Evolutionary conservation across 2,888 invertebrate genomes (phyloP).

Genomic region (Andrena dorsata): DNA sequence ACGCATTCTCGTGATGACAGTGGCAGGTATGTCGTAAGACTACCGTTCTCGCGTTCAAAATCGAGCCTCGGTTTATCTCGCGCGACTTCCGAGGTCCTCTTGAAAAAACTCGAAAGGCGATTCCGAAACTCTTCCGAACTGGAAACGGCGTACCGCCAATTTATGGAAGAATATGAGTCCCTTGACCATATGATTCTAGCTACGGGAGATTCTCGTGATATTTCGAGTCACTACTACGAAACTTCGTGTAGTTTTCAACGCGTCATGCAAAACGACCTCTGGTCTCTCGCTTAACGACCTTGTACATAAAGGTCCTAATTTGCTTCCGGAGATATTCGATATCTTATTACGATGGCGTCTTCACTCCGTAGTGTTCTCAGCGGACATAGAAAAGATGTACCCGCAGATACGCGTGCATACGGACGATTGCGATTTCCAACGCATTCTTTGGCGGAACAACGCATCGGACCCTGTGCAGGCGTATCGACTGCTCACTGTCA

Average conservation of each 20-base stretch:
- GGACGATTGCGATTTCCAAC: neutral
- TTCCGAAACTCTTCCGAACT: neutral
- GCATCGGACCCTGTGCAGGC: neutral
- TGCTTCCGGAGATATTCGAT: neutral
- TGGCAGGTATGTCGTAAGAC: neutral
- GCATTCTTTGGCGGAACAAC: neutral
- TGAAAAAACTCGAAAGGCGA: neutral
- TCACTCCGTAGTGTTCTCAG: neutral
- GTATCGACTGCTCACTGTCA: neutral
- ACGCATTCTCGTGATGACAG: neutral
- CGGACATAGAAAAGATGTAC: neutral
- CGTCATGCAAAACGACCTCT: neutral
- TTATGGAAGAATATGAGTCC: neutral
- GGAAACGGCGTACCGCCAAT: neutral
- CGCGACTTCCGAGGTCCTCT: neutral
- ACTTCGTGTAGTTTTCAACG: conserved; percentile 1
- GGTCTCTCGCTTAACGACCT: neutral
- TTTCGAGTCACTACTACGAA: neutral
- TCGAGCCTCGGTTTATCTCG: neutral
- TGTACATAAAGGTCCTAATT: neutral
- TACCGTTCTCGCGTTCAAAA: neutral
- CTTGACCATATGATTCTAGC: neutral
- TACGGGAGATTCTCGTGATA: too few species aligned
- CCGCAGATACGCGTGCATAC: neutral
- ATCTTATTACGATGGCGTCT: neutral